Base-by-base conservation (phyloP, 1,140 invertebrate species). In the Drosophila persimilis region DNA sequence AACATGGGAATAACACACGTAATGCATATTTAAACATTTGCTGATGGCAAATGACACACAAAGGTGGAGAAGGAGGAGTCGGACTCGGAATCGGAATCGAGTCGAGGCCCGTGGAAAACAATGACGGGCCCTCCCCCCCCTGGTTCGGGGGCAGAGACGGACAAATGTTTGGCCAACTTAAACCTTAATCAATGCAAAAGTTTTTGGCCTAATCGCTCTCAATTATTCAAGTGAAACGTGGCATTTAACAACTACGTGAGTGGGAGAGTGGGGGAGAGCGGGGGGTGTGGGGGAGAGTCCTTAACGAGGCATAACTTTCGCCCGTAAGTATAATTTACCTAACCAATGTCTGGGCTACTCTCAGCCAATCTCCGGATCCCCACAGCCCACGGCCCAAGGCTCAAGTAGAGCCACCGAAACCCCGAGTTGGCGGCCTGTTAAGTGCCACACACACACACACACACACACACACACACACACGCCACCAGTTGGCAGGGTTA, bases 191-290 rank as follows among this genome's bases (percentile, higher is more conserved):
- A 90, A 90, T 90, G 85, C 81, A 79, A 90, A 90, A 90, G 83
- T 81, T 90, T 89, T 77, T 80, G 73, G 86, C 86, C 86, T 90
- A 90, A 90, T 90, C 86, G 86, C 78, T 88, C 79, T 84, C 86
- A 90, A 90, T 90, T 90, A 90, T 90, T 90, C 81, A 86, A 86
- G 86, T 84, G 86, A 90, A 90, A 90, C 86, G 86, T 90, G 86
- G 86, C 88, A 83, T 90, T 89, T 88, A 90, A 90, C 88, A 90
- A 88, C 73, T 90, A 90, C 88, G 88, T 90, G 86, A 86, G 83
- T 56, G 47, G 35, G 35, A 45, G 43, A 24, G 31, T 15, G 15
- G 31, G 7, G 11, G 24, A 22, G 8, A 15, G n/a, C n/a, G n/a
- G n/a, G n/a, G n/a, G n/a, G n/a, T n/a, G n/a, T n/a, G 47, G 29